Conservation (phyloP, 2,888 invertebrate genomes). For the Oscheius myriophilus region DNA sequence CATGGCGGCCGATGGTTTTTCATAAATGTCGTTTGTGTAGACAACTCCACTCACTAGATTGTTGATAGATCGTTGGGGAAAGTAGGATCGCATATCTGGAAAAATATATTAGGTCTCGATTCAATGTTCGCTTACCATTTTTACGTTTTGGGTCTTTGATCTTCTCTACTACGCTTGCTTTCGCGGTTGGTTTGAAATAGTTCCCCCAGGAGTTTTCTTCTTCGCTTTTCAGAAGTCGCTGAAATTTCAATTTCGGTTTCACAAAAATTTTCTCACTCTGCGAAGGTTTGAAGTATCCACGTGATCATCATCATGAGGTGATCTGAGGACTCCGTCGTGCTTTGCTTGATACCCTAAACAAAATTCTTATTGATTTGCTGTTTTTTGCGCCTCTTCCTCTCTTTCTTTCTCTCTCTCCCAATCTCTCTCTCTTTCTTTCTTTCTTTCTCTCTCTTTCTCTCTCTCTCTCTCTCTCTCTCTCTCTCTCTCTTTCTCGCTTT, state of each 20-base stretch:
- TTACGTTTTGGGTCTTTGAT: constrained; percentile 71
- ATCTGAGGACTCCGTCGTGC: too few relatives aligned
- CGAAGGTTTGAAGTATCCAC: constrained; percentile 17
- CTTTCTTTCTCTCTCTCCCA: too few relatives aligned
- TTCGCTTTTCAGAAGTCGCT: constrained; percentile 74
- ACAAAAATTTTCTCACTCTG: constrained; percentile 9
- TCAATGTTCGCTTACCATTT: constrained; percentile 26
- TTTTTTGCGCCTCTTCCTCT: too few relatives aligned
- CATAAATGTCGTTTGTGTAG: constrained; percentile 65
- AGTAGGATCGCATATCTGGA: constrained; percentile 48
- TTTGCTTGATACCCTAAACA: neutral
- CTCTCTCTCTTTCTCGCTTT: too few relatives aligned
- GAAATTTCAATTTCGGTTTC: neutral
- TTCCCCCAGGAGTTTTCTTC: constrained; percentile 79
- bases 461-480: too few relatives aligned
- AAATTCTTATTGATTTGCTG: neutral
- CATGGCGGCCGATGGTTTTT: constrained; percentile 34
- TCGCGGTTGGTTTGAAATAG: constrained; percentile 80
- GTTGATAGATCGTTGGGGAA: constrained; percentile 54
- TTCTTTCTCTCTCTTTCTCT: too few relatives aligned
- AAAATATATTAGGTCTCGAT: neutral
- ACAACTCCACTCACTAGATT: constrained; percentile 68
- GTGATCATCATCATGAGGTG: constrained; percentile 4
- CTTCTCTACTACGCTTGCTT: constrained; percentile 77
- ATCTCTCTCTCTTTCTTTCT: too few relatives aligned